Conservation (phyloP, 1,140 invertebrate species). For the Mamestra configurata region DNA sequence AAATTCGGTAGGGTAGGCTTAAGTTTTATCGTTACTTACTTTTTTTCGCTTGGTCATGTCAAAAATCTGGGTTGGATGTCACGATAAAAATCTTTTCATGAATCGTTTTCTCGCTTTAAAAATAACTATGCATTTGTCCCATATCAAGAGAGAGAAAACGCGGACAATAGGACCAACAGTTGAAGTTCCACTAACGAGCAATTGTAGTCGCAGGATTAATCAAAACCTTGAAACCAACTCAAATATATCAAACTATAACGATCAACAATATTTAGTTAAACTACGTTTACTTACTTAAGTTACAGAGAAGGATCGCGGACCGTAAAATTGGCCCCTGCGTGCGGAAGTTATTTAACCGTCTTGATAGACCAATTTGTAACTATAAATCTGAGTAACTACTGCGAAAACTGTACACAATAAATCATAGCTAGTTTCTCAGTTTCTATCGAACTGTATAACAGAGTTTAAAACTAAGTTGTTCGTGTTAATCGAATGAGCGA, state of each 20-base stretch:
- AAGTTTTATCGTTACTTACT: conserved; percentile 19
- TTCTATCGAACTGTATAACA: conserved; percentile 33
- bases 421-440: conserved; percentile 28
- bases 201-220: neutral
- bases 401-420: conserved; percentile 45
- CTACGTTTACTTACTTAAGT: conserved; percentile 25
- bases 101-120: too few species aligned
- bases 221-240: neutral
- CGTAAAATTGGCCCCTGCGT: conserved; percentile 46
- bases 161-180: neutral
- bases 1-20: conserved; percentile 26
- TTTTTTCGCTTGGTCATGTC: neutral
- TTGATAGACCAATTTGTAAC: conserved; percentile 51
- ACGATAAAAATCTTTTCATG: neutral
- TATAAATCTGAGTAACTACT: conserved; percentile 40
- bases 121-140: neutral
- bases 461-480: conserved; percentile 42
- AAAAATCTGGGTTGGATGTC: neutral
- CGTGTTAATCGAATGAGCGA: conserved; percentile 32
- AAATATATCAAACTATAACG: conserved; percentile 14
- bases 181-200: neutral
- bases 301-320: conserved; percentile 25
- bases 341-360: conserved; percentile 45
- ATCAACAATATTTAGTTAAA: conserved; percentile 32
- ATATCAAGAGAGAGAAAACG: neutral